phyloP scores from a whole-genome alignment of 2,113 vertebrate genomes.

The Edolisoma coerulescens region DNA sequence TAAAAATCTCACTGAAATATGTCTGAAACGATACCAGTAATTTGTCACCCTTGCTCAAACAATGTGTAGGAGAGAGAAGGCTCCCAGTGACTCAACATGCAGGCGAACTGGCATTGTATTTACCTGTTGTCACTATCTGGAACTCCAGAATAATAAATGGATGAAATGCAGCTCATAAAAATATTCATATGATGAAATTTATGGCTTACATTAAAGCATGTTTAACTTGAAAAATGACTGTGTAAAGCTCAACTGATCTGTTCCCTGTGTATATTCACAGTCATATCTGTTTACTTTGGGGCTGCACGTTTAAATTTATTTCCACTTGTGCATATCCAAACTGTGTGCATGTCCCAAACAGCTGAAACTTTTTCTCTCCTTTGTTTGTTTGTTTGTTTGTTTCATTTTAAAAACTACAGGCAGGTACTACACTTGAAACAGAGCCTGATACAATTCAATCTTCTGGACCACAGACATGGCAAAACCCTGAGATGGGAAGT shows the following conservation, averaged over 20 bases:
- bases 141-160: slow-evolving; percentile 46
- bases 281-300: slow-evolving; percentile 46
- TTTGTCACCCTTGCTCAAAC: slow-evolving; percentile 38
- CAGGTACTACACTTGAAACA: background rate
- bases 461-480: background rate
- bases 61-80: slow-evolving; percentile 13
- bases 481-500: background rate
- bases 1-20: background rate
- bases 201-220: slow-evolving; percentile 53
- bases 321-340: background rate
- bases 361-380: background rate
- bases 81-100: background rate
- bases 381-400: background rate
- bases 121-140: slow-evolving; percentile 20
- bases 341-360: background rate
- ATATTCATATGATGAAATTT: slow-evolving; percentile 63
- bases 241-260: slow-evolving; percentile 38
- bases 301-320: slow-evolving; percentile 35
- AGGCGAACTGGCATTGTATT: background rate
- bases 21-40: background rate
- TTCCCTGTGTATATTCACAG: slow-evolving; percentile 13
- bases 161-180: slow-evolving; percentile 62
- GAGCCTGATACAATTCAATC: background rate
- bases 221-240: slow-evolving; percentile 55
- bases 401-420: background rate